Conservation (phyloP, 2,888 invertebrate species). For the Pterostichus niger region DNA sequence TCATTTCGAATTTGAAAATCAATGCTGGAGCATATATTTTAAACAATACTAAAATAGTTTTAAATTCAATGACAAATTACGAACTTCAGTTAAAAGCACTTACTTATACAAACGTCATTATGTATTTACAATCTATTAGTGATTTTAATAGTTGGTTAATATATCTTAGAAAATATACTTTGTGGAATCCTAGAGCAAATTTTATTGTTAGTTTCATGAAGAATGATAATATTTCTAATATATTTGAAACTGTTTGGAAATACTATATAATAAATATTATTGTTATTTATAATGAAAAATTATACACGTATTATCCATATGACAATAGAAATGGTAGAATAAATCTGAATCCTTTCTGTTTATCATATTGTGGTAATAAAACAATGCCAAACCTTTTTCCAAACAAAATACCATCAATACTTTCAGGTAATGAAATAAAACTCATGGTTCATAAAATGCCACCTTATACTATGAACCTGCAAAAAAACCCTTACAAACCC, state of each 20-base stretch:
- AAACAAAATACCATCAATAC: constrained; percentile 6
- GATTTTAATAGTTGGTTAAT: background rate
- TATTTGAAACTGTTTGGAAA: constrained; percentile 6
- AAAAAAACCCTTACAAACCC: constrained; percentile 52
- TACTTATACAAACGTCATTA: background rate
- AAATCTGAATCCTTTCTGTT: background rate
- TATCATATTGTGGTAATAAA: background rate
- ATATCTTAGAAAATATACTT: constrained; percentile 6
- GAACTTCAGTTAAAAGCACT: background rate
- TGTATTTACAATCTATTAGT: background rate
- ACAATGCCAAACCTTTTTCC: background rate
- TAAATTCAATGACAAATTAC: background rate
- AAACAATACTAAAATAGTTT: background rate
- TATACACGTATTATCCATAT: constrained; percentile 47
- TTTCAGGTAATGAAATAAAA: constrained; percentile 7
- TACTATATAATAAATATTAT: constrained; percentile 39
- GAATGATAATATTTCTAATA: constrained; percentile 13
- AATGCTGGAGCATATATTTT: background rate
- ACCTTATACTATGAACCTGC: constrained; percentile 65
- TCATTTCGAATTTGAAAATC: background rate
- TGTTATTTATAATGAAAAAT: background rate
- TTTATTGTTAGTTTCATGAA: constrained; percentile 11
- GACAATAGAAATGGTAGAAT: background rate
- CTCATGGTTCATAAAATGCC: background rate
- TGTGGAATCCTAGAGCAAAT: constrained; percentile 40